Evolutionary conservation across 2,113 vertebrate species (phyloP).

Genomic region (Salvator merianae): DNA sequence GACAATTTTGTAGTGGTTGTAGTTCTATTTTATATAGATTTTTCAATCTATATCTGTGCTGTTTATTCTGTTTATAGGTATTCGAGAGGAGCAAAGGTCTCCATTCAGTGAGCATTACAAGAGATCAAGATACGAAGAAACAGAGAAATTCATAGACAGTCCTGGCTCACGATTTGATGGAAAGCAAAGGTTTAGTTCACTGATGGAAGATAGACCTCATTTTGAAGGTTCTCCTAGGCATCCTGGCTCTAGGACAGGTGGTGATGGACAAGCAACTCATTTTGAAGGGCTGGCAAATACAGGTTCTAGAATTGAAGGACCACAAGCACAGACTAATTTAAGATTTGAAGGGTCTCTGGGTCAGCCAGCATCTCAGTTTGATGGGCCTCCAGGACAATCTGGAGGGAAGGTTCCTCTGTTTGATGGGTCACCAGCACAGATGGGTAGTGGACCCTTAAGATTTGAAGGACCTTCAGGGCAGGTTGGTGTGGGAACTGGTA

Average conservation of each 20-base stretch:
- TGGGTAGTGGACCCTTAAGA: slow-evolving; percentile 71
- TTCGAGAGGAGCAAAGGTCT: slow-evolving; percentile 78
- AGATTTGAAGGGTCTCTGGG: slow-evolving; percentile 82
- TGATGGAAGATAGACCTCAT: slow-evolving; percentile 80
- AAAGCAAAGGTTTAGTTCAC: slow-evolving; percentile 79
- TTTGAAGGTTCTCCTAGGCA: slow-evolving; percentile 76
- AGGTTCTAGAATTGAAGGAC: slow-evolving; percentile 79
- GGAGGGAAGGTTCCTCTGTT: slow-evolving; percentile 74
- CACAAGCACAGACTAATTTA: slow-evolving; percentile 71
- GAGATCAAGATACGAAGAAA: slow-evolving; percentile 78
- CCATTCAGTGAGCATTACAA: slow-evolving; percentile 79
- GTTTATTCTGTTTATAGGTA: slow-evolving; percentile 67
- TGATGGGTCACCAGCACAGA: slow-evolving; percentile 76
- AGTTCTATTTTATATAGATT: not conserved
- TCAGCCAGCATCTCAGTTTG: slow-evolving; percentile 77
- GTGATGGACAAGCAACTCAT: slow-evolving; percentile 73
- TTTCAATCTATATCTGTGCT: not conserved
- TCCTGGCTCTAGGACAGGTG: slow-evolving; percentile 72
- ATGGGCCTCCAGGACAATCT: slow-evolving; percentile 67
- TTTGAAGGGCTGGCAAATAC: slow-evolving; percentile 77
- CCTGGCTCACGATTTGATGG: slow-evolving; percentile 78
- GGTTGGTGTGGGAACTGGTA: slow-evolving; percentile 68
- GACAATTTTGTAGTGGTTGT: slow-evolving; percentile 50
- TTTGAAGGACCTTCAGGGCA: slow-evolving; percentile 76
- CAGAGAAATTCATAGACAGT: slow-evolving; percentile 80